phyloP scores from a whole-genome alignment of 2,888 invertebrate species.

The Sialis fuliginosa region DNA sequence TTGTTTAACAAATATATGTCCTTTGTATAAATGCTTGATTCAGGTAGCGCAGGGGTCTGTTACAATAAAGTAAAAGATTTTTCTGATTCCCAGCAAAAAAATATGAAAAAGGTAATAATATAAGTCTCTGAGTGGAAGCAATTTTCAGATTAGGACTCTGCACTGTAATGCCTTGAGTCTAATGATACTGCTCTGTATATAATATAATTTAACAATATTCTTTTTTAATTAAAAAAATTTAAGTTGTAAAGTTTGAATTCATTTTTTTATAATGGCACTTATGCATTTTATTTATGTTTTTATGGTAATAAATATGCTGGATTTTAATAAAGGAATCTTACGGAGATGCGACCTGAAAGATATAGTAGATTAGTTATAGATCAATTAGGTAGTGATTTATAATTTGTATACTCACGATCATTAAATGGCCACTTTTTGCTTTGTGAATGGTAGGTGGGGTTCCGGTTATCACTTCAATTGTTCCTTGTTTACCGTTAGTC shows the following conservation, averaged over 20 bases:
- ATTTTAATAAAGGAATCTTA: conserved; percentile 8
- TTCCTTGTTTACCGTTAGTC: conserved; percentile 70
- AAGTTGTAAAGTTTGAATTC: too few relatives aligned
- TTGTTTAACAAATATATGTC: too few relatives aligned
- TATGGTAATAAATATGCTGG: background rate
- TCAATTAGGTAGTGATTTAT: too few relatives aligned
- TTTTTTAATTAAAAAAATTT: background rate
- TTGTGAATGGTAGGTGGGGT: conserved; percentile 54
- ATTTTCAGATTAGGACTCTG: too few relatives aligned
- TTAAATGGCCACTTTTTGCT: conserved; percentile 67
- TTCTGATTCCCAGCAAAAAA: too few relatives aligned
- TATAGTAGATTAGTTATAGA: background rate
- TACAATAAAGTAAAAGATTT: too few relatives aligned
- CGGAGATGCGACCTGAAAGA: conserved; percentile 18
- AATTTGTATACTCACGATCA: conserved; percentile 48
- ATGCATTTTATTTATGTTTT: background rate
- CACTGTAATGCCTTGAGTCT: too few relatives aligned
- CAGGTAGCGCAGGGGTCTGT: too few relatives aligned
- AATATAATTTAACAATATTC: background rate
- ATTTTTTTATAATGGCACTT: too few relatives aligned
- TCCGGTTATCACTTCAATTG: conserved; percentile 68
- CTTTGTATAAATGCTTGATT: too few relatives aligned
- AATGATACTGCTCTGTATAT: background rate
- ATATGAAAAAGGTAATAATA: too few relatives aligned
- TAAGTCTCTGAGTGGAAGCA: too few relatives aligned